These are phyloP conservation scores for Megaustenia siamemsis DNA, from an alignment of 2,888 invertebrate species.

Conservation along the genomic window DNA sequence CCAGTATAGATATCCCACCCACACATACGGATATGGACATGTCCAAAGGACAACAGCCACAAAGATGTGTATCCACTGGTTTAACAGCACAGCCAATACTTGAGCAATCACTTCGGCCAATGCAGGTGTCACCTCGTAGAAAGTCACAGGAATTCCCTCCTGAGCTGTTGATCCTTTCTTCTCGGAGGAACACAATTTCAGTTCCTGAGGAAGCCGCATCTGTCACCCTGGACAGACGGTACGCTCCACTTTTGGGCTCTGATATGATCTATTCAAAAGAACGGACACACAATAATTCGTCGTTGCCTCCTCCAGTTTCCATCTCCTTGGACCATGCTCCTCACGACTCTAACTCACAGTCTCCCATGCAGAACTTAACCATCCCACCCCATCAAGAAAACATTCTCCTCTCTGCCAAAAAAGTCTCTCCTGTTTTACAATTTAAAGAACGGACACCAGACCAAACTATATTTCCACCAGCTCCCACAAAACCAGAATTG, in stretches of 20 bases:
- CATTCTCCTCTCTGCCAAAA: conserved; percentile 38
- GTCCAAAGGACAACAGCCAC: conserved; percentile 27
- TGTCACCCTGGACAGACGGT: conserved; percentile 36
- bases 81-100: conserved; percentile 2
- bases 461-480: conserved; percentile 18
- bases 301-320: conserved; percentile 50
- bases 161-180: conserved; percentile 31
- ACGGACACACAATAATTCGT: conserved; percentile 6
- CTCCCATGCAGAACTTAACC: conserved; percentile 42
- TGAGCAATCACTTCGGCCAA: conserved; percentile 27
- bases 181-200: conserved; percentile 50
- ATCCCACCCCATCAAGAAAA: conserved; percentile 51
- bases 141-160: conserved; percentile 49
- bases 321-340: conserved; percentile 49
- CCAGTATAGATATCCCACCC: conserved; percentile 27
- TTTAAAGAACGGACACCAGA: conserved; percentile 45
- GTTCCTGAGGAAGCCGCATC: conserved; percentile 37
- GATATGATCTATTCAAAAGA: conserved; percentile 34
- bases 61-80: conserved; percentile 33
- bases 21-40: conserved; percentile 3
- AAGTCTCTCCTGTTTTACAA: conserved; percentile 34
- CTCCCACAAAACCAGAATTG: conserved; percentile 25
- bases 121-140: conserved; percentile 37
- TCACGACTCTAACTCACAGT: conserved; percentile 49
- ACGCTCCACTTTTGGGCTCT: conserved; percentile 4